Percentiles rank a stretch among this genome's conserved stretches.
phyloP scores from a whole-genome alignment of 1,140 invertebrate species.

The Coptotermes formosanus region DNA sequence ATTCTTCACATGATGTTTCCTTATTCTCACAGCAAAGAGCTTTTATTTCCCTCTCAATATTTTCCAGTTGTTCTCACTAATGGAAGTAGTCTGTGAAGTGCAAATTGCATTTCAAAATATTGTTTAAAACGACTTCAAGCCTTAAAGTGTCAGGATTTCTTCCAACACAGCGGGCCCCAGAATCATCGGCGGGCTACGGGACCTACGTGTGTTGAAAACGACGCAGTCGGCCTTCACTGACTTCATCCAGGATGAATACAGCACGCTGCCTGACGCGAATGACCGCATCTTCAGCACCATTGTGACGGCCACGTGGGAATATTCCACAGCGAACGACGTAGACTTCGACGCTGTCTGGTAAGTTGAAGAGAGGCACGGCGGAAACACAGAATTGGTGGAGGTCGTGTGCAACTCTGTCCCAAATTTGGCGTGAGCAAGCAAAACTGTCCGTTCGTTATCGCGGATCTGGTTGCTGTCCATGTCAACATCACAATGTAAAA shows the following conservation, averaged over 20 bases:
- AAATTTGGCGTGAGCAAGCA: too few relatives aligned
- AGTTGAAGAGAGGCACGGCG: neutral
- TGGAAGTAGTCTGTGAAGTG: neutral
- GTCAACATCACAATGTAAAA: too few relatives aligned
- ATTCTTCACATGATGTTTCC: too few relatives aligned
- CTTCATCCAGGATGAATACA: constrained; percentile 73
- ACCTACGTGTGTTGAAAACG: constrained; percentile 69
- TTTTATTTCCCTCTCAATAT: too few relatives aligned
- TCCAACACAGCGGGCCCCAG: constrained; percentile 52
- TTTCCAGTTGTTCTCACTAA: too few relatives aligned
- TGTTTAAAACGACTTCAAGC: neutral
- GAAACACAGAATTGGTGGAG: too few relatives aligned
- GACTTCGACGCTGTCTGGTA: constrained; percentile 65
- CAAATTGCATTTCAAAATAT: neutral
- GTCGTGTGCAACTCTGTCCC: too few relatives aligned
- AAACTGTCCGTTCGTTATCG: too few relatives aligned
- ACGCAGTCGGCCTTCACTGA: constrained; percentile 75
- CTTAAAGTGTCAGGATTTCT: neutral
- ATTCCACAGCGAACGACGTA: constrained; percentile 58
- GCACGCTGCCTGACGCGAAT: constrained; percentile 67
- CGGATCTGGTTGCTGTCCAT: too few relatives aligned
- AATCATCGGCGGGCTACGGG: constrained; percentile 63
- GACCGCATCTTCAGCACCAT: constrained; percentile 72
- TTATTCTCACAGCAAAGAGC: too few relatives aligned
- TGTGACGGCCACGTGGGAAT: constrained; percentile 69